Conservation (phyloP, 2,797 vertebrate genomes). For the Takifugu rubripes region DNA sequence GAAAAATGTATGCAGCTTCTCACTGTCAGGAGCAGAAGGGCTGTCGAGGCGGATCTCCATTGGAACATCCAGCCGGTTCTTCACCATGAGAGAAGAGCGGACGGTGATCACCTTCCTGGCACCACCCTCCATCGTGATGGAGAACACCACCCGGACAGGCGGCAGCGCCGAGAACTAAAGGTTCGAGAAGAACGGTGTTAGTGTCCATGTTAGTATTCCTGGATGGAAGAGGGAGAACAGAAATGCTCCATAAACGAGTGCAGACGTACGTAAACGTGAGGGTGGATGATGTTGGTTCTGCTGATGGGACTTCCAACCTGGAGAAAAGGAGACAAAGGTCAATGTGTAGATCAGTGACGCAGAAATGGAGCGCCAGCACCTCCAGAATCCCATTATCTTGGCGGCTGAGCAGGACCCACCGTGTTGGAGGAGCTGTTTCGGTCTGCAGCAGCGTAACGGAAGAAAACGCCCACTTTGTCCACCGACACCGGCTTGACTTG, state of each 20-base stretch:
- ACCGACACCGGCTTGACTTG: slow-evolving; percentile 96
- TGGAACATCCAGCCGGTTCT: slow-evolving; percentile 87
- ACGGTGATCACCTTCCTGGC: slow-evolving; percentile 95
- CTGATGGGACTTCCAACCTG: slow-evolving; percentile 95
- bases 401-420: slow-evolving; percentile 68
- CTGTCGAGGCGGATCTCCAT: slow-evolving; percentile 96
- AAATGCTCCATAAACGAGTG: no score
- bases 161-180: slow-evolving; percentile 93
- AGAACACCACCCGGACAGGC: slow-evolving; percentile 94
- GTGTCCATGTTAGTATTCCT: no score
- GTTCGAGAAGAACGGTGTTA: neutral
- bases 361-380: no score
- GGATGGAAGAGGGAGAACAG: no score
- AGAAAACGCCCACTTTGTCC: slow-evolving; percentile 96
- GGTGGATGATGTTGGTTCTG: slow-evolving; percentile 97
- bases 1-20: slow-evolving; percentile 34
- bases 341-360: no score
- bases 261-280: slow-evolving; percentile 94
- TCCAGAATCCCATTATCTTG: neutral
- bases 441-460: slow-evolving; percentile 93
- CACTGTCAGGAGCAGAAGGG: slow-evolving; percentile 96
- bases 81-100: slow-evolving; percentile 91
- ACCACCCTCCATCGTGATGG: slow-evolving; percentile 94
- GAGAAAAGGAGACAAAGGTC: neutral
- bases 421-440: slow-evolving; percentile 88